Evolutionary conservation across 2,113 vertebrate genomes (phyloP), one percentile per base, ranked within the genome.

Genomic region (Solenodon paradoxus): DNA sequence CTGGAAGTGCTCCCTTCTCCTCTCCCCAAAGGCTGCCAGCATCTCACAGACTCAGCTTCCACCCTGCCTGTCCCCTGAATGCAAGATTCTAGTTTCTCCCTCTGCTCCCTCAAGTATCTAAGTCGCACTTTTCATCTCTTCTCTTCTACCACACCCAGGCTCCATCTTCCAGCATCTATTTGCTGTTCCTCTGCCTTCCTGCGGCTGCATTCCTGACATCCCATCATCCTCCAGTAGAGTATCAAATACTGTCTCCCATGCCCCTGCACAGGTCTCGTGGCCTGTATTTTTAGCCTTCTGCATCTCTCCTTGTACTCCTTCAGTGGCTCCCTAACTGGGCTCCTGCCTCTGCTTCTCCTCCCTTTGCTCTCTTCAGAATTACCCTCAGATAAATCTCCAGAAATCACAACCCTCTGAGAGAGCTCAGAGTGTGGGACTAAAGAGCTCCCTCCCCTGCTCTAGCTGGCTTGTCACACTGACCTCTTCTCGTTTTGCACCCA

Each of bases 81-180:
- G 3, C 11, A 9, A 7, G 28, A 6, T 17, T 13, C 3, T 9
- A 0, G 3, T 13, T 30, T 42, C 4, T 42, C 47, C 55, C 45
- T 0, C 1, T 5, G 42, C 5, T 45, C 12, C 7, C 16, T 3
- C 4, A 9, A 38, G 32, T 26, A 7, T 45, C 42, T 8, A 7
- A 35, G 3, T 32, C n/a, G 69, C 49, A 30, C 40, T 8, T 2
- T 8, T 10, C 32, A 26, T 6, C 22, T 10, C 4, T 2, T 64
- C 57, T n/a, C 32, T 1, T 9, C 45, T 11, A 0, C 63, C 30
- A 10, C 42, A 35, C 7, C 22, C 17, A 28, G 59, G 7, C 40
- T 35, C n/a, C 66, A 47, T 26, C 30, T n/a, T 20, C 24, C 28
- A 42, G 35, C 7, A 9, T 47, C 38, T 22, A 32, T 11, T 57